These are phyloP conservation scores for Noctilio leporinus DNA, from an alignment of 2,113 vertebrate genomes.

Conservation along the genomic window DNA sequence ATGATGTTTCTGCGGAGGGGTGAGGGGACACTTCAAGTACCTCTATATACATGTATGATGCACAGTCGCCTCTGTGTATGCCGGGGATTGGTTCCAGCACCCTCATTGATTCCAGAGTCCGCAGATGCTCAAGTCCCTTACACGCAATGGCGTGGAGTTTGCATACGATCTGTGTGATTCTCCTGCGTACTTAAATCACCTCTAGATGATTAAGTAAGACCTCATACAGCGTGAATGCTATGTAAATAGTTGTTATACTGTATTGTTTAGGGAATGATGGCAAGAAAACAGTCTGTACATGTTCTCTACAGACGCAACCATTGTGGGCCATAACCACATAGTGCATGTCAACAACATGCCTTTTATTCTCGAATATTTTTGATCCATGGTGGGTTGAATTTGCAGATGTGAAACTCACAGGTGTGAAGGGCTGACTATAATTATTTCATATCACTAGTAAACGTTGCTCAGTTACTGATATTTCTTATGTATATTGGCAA, in stretches of 20 bases:
- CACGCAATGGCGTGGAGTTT: neutral
- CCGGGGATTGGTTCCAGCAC: neutral
- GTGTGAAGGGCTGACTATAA: neutral
- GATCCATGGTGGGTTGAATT: neutral
- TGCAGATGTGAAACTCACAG: neutral
- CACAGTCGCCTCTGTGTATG: neutral
- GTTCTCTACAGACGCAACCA: neutral
- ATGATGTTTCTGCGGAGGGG: neutral
- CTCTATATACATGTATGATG: neutral
- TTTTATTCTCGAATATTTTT: neutral
- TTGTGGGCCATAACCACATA: neutral
- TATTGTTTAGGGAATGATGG: neutral
- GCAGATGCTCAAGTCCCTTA: neutral
- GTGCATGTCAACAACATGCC: neutral
- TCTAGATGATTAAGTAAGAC: too few relatives aligned
- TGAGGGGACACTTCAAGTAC: neutral
- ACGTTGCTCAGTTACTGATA: neutral
- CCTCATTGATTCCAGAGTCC: neutral
- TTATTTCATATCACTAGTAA: constrained; percentile 13
- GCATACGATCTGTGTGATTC: neutral
- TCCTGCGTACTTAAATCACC: neutral
- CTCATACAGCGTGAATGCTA: too few relatives aligned
- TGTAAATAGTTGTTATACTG: neutral
- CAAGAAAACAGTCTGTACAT: neutral
- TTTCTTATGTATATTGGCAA: neutral